Evolutionary conservation across 2,797 vertebrate species (phyloP), one percentile per base, ranked within the genome.

Genomic region (Pterois miles): DNA sequence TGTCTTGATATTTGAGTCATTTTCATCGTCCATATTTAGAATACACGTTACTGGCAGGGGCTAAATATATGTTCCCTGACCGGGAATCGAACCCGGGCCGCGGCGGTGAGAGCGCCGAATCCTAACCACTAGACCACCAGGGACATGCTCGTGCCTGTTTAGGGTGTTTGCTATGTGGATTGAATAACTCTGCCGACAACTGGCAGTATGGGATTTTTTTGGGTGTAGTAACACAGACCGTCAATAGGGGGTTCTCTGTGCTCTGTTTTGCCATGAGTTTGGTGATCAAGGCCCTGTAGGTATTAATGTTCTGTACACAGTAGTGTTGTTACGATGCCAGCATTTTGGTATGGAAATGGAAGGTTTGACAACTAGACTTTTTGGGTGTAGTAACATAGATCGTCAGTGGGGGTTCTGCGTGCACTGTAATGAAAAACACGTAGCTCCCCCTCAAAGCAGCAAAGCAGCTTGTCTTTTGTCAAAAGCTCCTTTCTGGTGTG

Each of bases 61-160:
- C n/a, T n/a, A n/a, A n/a, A n/a, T n/a, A n/a, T n/a, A n/a, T n/a
- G 25, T 56, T 95, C 88, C 88, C 93, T 93, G 90, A 93, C 89
- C 82, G 88, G 93, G 94, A 96, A 95, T 94, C 89, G 80, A 93
- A 94, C 91, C 91, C 83, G 68, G 91, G 88, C 88, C 86, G 81
- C 82, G 82, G 89, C 82, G 86, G 92, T 93, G 92, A 94, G 90
- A 92, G 91, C 90, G 81, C 91, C 89, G 85, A 94, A 95, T 94
- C 93, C 92, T 95, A 94, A 91, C 93, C 93, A 95, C 92, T 94
- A 94, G 94, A 95, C 93, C 90, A 94, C 33, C 33, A 60, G n/a
- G 33, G 60, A 63, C 5, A 25, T 40, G 16, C 38, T 2, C 4
- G 4, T 3, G 12, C 8, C 46, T 31, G 1, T 31, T 5, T 20